Base-by-base conservation (phyloP, 2,888 invertebrate genomes). In the Hemithea aestivaria region DNA sequence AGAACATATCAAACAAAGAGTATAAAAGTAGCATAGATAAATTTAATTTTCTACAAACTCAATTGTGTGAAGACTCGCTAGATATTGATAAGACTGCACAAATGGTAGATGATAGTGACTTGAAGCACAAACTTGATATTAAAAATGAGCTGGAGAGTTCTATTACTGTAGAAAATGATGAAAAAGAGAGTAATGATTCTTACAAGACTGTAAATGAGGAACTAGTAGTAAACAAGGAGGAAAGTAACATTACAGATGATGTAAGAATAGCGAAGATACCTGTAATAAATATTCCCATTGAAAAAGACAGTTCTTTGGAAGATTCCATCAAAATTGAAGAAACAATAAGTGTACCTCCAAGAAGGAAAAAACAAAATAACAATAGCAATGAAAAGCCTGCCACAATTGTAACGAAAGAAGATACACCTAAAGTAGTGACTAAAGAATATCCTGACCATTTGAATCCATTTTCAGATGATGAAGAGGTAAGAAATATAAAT, bases 401-500 rank as follows among this genome's bases (percentile, higher is more conserved):
- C 38, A 24, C 33, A 45, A 12, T 5, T 23, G 49, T 51, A 40
- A 61, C 54, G 36, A 49, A 55, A 33, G 48, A 61, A 47, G 40
- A 45, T 36, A 35, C 48, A 26, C 38, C 44, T 3, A 61, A 56
- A 41, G 37, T 23, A 10, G 40, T 51, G 12, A 37, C 46, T 38
- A 68, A 67, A 45, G 53, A 69, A 48, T 95, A 96, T 81, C 96
- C 96, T 0, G 91, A 91, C 48, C 90, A 93, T 63, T 84, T 96
- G 48, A 96, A 96, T 87, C 96, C 96, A 3, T 96, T 96, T 78
- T 92, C 92, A 53, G 93, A 93, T 12, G 90, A 90, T 25, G 82
- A 78, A 53, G 75, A 73, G 64, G 74, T 75, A 61, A 44, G 51
- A 51, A 24, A 9, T 24, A 24, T 9, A 24, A 9, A 2, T 1